Conservation (phyloP, 2,797 vertebrate species). For the Strix occidentalis region DNA sequence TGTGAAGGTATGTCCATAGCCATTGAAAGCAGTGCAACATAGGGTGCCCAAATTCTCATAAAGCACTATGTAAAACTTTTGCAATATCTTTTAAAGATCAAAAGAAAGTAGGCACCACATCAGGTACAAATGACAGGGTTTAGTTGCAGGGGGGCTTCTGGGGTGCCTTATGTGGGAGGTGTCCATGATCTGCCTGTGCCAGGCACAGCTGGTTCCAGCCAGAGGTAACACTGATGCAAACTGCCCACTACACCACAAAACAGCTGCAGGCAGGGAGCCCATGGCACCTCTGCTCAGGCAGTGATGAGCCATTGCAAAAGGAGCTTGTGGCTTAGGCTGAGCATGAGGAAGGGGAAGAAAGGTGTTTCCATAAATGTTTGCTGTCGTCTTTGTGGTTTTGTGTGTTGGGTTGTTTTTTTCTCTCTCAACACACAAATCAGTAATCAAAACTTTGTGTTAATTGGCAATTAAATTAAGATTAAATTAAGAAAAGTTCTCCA, state of each 20-base stretch:
- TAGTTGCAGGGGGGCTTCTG: fast-evolving
- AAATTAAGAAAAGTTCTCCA: background rate
- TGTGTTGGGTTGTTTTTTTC: background rate
- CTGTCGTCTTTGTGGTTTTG: background rate
- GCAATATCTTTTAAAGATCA: background rate
- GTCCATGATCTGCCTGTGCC: background rate
- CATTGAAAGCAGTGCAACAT: background rate
- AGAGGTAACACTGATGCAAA: background rate
- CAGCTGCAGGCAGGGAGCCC: background rate
- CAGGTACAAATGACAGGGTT: background rate
- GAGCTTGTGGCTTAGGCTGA: background rate
- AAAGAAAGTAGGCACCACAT: background rate
- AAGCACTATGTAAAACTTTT: background rate
- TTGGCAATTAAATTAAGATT: background rate
- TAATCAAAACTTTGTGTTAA: background rate
- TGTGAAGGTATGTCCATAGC: background rate
- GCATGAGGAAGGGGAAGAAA: background rate
- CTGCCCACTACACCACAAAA: background rate
- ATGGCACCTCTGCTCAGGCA: fast-evolving
- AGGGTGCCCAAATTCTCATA: background rate
- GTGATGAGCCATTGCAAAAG: background rate
- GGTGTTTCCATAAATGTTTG: background rate
- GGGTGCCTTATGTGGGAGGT: background rate
- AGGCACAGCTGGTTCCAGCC: fast-evolving
- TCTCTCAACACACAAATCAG: background rate